A percentile compares a stretch with the other conserved stretches of the same genome.
Conservation (phyloP, 2,888 invertebrate species). For the Peribatodes rhomboidaria region DNA sequence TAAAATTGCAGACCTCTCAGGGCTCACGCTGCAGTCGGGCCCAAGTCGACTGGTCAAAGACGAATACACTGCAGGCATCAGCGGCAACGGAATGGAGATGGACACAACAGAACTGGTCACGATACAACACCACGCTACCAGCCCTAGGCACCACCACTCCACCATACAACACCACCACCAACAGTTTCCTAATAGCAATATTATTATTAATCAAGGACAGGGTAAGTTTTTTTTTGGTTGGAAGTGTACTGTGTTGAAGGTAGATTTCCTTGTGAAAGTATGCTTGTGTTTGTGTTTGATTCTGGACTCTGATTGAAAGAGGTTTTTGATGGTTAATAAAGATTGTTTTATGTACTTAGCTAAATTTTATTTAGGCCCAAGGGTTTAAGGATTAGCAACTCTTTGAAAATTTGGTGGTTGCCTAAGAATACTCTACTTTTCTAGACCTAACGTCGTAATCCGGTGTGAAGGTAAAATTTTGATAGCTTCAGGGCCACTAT, state of each 20-base stretch:
- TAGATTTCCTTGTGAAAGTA: constrained; percentile 24
- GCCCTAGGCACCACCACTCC: constrained; percentile 79
- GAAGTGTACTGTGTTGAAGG: constrained; percentile 27
- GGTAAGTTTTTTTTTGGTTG: constrained; percentile 64
- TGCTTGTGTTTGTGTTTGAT: constrained; percentile 26
- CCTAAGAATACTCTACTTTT: too few relatives aligned
- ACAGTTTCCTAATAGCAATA: constrained; percentile 78
- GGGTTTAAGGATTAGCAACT: too few relatives aligned
- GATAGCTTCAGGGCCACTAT: too few relatives aligned
- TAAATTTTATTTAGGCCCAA: too few relatives aligned
- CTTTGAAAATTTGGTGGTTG: too few relatives aligned
- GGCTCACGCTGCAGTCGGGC: constrained; percentile 94
- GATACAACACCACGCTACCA: constrained; percentile 83
- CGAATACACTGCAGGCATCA: constrained; percentile 94
- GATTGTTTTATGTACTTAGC: neutral
- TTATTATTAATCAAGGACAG: constrained; percentile 82
- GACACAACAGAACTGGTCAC: constrained; percentile 81
- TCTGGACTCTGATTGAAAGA: constrained; percentile 14
- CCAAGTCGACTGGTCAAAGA: constrained; percentile 96
- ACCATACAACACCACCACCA: constrained; percentile 79
- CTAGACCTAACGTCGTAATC: too few relatives aligned
- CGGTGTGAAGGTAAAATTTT: neutral
- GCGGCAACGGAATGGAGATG: constrained; percentile 87
- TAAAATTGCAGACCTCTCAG: constrained; percentile 92
- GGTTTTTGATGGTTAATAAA: too few relatives aligned